Evolutionary conservation across 92 coral and sea anemone species (phyloP), one percentile per base, ranked within the genome.

Genomic region (Galaxea fascicularis): DNA sequence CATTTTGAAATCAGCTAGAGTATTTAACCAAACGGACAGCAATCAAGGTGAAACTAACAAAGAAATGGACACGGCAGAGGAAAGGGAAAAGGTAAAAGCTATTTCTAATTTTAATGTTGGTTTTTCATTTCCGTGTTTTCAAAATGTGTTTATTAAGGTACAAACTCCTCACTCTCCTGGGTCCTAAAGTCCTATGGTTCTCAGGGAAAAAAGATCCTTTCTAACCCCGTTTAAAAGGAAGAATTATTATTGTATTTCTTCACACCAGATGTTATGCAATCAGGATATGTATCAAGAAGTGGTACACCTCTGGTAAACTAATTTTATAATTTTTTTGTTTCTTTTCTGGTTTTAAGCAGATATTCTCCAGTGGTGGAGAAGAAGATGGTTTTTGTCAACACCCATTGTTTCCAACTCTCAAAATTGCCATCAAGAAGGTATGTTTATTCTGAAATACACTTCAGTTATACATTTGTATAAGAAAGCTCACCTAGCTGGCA

Each of bases 1-100:
- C 45, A 53, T 89, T 78, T 87, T 90, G 26, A 78, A 78, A 69
- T 71, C 95, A 65, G 79, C 73, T 3, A 78, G 80, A 49, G 56
- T 58, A 12, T 45, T 25, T 29, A 39, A 56, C 71, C 71, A 71
- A 30, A 30, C 5, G 4, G 79, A 74, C 0, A 13, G 70, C 35
- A 47, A 53, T 77, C 74, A 73, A 18, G 79, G 73, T 4, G 66
- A 39, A 18, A 31, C 22, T 21, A 80, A 59, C 0, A 73, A 10
- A 4, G 82, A 17, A 30, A 20, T 17, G 51, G 80, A 22, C 18
- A 71, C n/a, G 31, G 77, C 31, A 45, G 65, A 25, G 18, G 20
- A 78, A 27, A 52, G 4, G 57, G 4, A 39, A 46, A 71, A 76
- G 86, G 78, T 70, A 70, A 31, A 39, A 45, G 10, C 10, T 17